phyloP scores from a whole-genome alignment of 1,140 invertebrate genomes.

The Zaprionus taronus region DNA sequence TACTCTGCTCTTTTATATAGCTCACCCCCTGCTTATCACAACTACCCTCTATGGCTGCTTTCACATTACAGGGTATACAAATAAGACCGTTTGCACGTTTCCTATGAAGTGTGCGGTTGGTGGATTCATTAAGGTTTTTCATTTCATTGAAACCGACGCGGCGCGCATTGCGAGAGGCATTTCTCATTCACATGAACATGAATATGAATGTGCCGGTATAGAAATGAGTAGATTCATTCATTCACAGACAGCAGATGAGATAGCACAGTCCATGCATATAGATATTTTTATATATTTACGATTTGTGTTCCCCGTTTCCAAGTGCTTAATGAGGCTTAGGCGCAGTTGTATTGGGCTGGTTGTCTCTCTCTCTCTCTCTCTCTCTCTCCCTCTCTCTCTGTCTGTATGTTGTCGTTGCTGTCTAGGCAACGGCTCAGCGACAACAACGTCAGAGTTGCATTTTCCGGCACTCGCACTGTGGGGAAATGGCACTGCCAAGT shows the following conservation, averaged over 20 bases:
- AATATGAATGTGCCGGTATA: constrained; percentile 40
- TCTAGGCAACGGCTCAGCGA: constrained; percentile 55
- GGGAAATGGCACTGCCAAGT: constrained; percentile 49
- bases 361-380: constrained; percentile 1
- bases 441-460: constrained; percentile 47
- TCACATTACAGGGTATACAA: constrained; percentile 19
- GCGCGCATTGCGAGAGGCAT: constrained; percentile 39
- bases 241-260: background rate
- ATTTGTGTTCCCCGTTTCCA: background rate
- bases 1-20: no score
- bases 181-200: constrained; percentile 49
- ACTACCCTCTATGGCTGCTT: background rate
- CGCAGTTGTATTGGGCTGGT: constrained; percentile 23
- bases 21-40: no score
- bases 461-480: constrained; percentile 57
- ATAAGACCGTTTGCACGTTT: constrained; percentile 24
- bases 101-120: constrained; percentile 25
- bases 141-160: constrained; percentile 60
- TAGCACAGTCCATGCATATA: constrained; percentile 15
- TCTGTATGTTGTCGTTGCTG: constrained; percentile 33
- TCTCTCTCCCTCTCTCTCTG: background rate
- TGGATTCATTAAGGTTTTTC: constrained; percentile 64
- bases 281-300: constrained; percentile 25
- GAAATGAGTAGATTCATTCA: constrained; percentile 39
- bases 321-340: constrained; percentile 57